Conservation (phyloP, 1,140 invertebrate genomes). For the Phenacoccus solenopsis region DNA sequence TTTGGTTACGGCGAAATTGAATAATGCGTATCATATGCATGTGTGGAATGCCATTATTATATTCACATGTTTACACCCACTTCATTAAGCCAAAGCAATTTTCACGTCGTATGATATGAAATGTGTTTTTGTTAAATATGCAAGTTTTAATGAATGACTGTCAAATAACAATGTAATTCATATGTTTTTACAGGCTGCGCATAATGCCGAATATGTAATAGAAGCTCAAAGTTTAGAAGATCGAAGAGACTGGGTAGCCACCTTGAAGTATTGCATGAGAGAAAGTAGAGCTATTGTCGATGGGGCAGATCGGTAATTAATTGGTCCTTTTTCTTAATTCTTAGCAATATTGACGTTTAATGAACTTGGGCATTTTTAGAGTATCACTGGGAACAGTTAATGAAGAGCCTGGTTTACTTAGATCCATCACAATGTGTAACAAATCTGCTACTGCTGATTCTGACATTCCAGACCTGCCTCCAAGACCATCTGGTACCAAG, state of each 20-base stretch:
- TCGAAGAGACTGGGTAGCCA: slow-evolving; percentile 79
- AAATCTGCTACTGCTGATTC: neutral
- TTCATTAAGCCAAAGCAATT: too few species aligned
- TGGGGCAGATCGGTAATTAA: neutral
- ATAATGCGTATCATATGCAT: too few species aligned
- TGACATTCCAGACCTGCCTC: slow-evolving; percentile 3
- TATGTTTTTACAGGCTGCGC: slow-evolving; percentile 48
- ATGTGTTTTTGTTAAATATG: too few species aligned
- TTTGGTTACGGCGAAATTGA: too few species aligned
- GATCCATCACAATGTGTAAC: slow-evolving; percentile 7
- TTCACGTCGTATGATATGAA: too few species aligned
- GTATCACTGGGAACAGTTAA: slow-evolving; percentile 24
- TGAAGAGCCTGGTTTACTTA: slow-evolving; percentile 19
- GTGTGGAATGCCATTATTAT: too few species aligned
- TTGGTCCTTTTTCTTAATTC: too few species aligned
- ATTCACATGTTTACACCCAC: too few species aligned
- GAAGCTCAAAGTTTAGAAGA: slow-evolving; percentile 78
- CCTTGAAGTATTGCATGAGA: slow-evolving; percentile 68
- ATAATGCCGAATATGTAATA: slow-evolving; percentile 90
- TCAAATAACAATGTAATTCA: neutral
- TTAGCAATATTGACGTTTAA: too few species aligned
- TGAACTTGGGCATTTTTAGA: too few species aligned
- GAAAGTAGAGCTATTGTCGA: slow-evolving; percentile 18
- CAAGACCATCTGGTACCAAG: slow-evolving; percentile 1
- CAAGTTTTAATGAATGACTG: too few species aligned